A percentile compares a stretch with the other conserved stretches of the same genome.
Conservation (phyloP, 2,888 invertebrate species). For the Zaprionus obscuricornis region DNA sequence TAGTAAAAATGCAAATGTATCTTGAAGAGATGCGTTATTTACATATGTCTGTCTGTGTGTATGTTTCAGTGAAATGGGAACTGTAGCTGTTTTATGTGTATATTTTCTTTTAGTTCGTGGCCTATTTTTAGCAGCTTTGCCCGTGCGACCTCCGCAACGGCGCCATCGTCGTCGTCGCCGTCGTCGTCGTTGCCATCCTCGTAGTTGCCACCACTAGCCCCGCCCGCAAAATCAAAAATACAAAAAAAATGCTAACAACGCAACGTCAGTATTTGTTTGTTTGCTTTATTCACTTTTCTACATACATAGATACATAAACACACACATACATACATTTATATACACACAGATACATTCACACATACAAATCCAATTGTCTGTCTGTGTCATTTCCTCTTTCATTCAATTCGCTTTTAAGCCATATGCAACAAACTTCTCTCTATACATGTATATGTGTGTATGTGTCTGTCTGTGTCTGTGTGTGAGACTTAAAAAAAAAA, state of each 20-base stretch:
- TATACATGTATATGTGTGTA: not conserved
- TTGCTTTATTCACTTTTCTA: constrained; percentile 32
- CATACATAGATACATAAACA: not conserved
- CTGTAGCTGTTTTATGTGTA: constrained; percentile 17
- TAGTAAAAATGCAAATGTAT: constrained; percentile 17
- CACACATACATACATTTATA: not conserved
- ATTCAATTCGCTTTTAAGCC: constrained; percentile 35
- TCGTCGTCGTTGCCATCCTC: constrained; percentile 4
- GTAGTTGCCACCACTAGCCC: constrained; percentile 11
- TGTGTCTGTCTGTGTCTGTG: too few species aligned
- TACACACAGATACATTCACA: not conserved
- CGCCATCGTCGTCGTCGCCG: constrained; percentile 29
- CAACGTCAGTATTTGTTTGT: constrained; percentile 48
- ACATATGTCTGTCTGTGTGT: constrained; percentile 22
- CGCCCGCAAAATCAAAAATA: constrained; percentile 26
- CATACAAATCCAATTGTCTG: constrained; percentile 36
- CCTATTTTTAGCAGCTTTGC: constrained; percentile 67
- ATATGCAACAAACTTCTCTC: too few species aligned
- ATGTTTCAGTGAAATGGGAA: constrained; percentile 42
- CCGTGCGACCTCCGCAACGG: constrained; percentile 52
- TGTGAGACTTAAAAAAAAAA: too few species aligned
- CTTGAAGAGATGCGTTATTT: constrained; percentile 36
- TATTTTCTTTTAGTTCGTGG: constrained; percentile 56
- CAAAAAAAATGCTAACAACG: constrained; percentile 36
- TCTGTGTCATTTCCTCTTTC: constrained; percentile 51